phyloP scores from a whole-genome alignment of 1,140 invertebrate genomes.

The Hetaerina americana region DNA sequence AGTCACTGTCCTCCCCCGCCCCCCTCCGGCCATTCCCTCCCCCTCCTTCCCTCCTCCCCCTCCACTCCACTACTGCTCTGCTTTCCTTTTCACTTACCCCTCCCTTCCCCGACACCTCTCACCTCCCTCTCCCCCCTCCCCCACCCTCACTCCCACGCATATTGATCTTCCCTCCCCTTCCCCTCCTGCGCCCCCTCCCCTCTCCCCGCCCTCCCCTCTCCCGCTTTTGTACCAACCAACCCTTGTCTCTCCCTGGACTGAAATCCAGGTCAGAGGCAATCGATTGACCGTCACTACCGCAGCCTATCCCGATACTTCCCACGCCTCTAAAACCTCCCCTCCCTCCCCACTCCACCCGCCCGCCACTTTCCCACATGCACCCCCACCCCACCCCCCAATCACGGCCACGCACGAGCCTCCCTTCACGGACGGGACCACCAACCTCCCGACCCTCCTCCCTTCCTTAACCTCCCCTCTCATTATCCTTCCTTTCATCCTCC shows the following conservation, averaged over 20 bases:
- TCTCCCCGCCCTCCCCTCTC: background rate
- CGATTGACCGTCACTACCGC: background rate
- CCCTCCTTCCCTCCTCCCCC: background rate
- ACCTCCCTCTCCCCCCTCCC: background rate
- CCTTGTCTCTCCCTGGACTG: background rate
- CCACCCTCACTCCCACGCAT: background rate
- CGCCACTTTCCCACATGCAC: background rate
- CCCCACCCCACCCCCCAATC: background rate
- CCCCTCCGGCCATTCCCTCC: too few relatives aligned
- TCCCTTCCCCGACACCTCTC: background rate
- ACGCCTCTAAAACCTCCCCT: background rate
- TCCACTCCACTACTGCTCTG: background rate
- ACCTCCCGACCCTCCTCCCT: too few relatives aligned
- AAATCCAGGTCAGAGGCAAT: background rate
- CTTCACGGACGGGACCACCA: too few relatives aligned
- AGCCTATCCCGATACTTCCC: background rate
- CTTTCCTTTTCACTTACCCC: background rate
- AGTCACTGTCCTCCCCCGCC: too few relatives aligned
- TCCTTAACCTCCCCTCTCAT: too few relatives aligned
- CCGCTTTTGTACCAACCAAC: background rate
- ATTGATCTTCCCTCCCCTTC: too few relatives aligned
- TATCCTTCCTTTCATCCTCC: too few relatives aligned
- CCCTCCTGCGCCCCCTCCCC: background rate
- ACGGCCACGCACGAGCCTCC: background rate
- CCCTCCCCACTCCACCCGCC: background rate